Base-by-base conservation (phyloP, 2,797 vertebrate genomes). In the Crenichthys baileyi region DNA sequence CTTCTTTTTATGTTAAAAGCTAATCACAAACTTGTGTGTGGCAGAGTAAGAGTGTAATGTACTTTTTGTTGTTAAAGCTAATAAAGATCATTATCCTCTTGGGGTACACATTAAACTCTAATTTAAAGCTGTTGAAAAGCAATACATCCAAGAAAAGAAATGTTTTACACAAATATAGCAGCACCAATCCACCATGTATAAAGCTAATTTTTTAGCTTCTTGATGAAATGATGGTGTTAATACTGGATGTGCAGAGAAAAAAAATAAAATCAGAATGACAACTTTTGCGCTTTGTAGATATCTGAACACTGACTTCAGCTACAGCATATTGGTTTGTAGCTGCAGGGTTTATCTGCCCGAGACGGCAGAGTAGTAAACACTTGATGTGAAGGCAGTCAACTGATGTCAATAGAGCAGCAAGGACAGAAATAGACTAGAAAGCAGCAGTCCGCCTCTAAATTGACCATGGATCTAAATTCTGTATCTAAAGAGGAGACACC, bases 361-460 rank as follows among this genome's bases (percentile, higher is more conserved):
- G 88, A 85, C 90, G 89, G 79, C 88, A 89, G 81, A 93, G 90
- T 87, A 86, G 89, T 87, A 89, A 91, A 81, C 83, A 75, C 91
- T 91, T 93, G 93, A 94, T 94, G 89, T 90, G 91, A 89, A 89
- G 79, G 89, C 89, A 94, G 89, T 94, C 91, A 92, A 90, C 82
- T 87, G 87, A 92, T 88, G 89, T 93, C 91, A 94, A 90, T 92
- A 88, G 90, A 81, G 90, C 89, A 84, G 88, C 83, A 87, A 79
- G 88, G 93, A 92, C 92, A 93, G 88, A 94, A 95, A 94, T 93
- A 93, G 90, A 90, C 90, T 73, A 89, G 90, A 92, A 90, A 87
- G 85, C 89, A 83, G 79, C 86, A 76, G 83, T 84, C 85, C 79
- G 76, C 79, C 75, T 90, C 89, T 91, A 90, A 93, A 92, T 67